Base-by-base conservation (phyloP, 2,888 invertebrate genomes). In the Microctonus brassicae region DNA sequence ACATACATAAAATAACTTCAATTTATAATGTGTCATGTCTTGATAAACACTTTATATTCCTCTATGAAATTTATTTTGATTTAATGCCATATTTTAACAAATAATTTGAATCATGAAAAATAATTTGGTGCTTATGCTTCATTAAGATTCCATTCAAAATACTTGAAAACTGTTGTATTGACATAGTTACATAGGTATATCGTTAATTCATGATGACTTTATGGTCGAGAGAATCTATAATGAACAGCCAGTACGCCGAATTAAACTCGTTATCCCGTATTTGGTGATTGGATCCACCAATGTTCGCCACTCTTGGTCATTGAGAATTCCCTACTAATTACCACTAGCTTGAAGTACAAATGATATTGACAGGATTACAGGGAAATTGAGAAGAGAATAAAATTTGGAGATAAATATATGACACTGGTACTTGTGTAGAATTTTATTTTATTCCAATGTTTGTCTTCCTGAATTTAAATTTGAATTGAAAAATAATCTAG, bases 191-290 rank as follows among this genome's bases (percentile, higher is more conserved):
- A 26, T 55, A 26, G 10, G 24, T n/a, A n/a, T n/a, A 10, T 22
- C 55, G 11, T 24, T 7, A 22, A 11, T n/a, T 33, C 29, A 20
- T 34, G n/a, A 47, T 2, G 39, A 39, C 29, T 33, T 29, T 26
- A 29, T 7, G 1, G 58, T 34, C 60, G 1, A 11, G 52, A 61
- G 20, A 34, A 34, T 60, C 68, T n/a, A 68, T n/a, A 68, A 68
- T 68, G 52, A 61, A 47, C 42, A 33, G 47, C 47, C 20, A 58
- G 67, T 39, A 67, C 58, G 52, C 24, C 47, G 68, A 39, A 24
- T 34, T 47, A 52, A 68, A 68, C 67, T 67, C 67, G 67, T 67
- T 67, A 67, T 42, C 67, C 47, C 60, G 68, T 47, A 68, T 68
- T 68, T 68, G 68, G 55, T 58, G 33, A 58, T 34, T 58, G 58